Base-by-base conservation (phyloP, 2,113 vertebrate species). In the Stigmatopora argus region DNA sequence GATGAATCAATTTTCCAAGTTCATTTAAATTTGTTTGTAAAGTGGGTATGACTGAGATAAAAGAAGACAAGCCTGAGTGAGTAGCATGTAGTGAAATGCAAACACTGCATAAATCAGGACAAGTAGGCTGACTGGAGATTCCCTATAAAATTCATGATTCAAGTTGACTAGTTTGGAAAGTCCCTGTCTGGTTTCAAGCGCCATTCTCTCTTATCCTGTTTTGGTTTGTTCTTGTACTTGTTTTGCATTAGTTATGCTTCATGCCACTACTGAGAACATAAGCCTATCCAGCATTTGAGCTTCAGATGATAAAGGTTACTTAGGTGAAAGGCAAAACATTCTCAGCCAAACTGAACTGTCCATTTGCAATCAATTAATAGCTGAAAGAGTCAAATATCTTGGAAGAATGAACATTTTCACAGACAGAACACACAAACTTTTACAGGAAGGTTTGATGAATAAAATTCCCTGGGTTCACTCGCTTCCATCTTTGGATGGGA, bases 141-240 rank as follows among this genome's bases (percentile, higher is more conserved):
- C 73, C 78, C 79, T 86, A 85, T 87, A 84, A 89, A 75, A 78
- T 55, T 61, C 18, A 56, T 75, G 66, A 84, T 79, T 85, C 79
- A 83, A 75, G 68, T 62, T 55, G 64, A 1, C 0, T 11, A 73
- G 67, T 65, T 74, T 87, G 85, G 86, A 87, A 87, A 87, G 79
- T 80, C 85, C 84, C 87, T 5, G 56, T 73, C 53, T 81, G 72
- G 76, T 83, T 84, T 65, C 2, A 5, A 71, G 82, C 80, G 14
- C 56, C 49, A 47, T 23, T 2, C 67, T 70, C 51, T 38, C 41
- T 51, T 26, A 13, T 46, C n/a, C 17, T 53, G n/a, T 34, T 13
- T n/a, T 53, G n/a, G 31, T 10, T n/a, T 35, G 35, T 65, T 49
- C 44, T 45, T 66, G 41, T 67, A 21, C 2, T 53, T 23, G 7